These are phyloP conservation scores for Hydrocynus forskahlii DNA, from an alignment of 2,797 vertebrate species.

Conservation along the genomic window DNA sequence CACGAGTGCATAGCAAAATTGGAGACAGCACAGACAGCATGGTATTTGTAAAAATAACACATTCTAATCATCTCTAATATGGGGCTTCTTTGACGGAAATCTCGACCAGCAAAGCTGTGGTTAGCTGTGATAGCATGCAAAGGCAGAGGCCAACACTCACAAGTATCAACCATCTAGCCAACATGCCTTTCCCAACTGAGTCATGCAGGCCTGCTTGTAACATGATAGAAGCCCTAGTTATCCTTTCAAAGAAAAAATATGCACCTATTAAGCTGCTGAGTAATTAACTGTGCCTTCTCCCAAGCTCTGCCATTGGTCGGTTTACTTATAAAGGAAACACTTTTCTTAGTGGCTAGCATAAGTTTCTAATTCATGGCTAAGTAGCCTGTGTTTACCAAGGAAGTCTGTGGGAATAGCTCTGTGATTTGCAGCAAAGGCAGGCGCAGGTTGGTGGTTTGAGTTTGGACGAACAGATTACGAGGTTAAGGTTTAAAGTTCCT, in stretches of 20 bases:
- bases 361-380: constrained; percentile 39
- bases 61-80: constrained; percentile 27
- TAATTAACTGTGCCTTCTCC: constrained; percentile 33
- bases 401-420: constrained; percentile 43
- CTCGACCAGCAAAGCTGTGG: constrained; percentile 22
- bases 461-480: constrained; percentile 19
- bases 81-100: constrained; percentile 14
- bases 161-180: background rate
- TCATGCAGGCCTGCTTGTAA: constrained; percentile 19
- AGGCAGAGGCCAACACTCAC: background rate
- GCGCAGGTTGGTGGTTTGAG: constrained; percentile 5
- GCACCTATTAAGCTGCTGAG: constrained; percentile 16
- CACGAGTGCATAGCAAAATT: background rate
- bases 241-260: constrained; percentile 25
- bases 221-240: constrained; percentile 3
- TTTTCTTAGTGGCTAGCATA: constrained; percentile 19
- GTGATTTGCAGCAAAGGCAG: constrained; percentile 37
- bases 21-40: background rate
- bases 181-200: background rate
- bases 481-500: constrained; percentile 23
- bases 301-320: background rate
- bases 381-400: constrained; percentile 42
- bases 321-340: constrained; percentile 38
- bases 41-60: constrained; percentile 12
- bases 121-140: background rate